Conservation (phyloP, 2,888 invertebrate genomes). For the Odontomyia ornata region DNA sequence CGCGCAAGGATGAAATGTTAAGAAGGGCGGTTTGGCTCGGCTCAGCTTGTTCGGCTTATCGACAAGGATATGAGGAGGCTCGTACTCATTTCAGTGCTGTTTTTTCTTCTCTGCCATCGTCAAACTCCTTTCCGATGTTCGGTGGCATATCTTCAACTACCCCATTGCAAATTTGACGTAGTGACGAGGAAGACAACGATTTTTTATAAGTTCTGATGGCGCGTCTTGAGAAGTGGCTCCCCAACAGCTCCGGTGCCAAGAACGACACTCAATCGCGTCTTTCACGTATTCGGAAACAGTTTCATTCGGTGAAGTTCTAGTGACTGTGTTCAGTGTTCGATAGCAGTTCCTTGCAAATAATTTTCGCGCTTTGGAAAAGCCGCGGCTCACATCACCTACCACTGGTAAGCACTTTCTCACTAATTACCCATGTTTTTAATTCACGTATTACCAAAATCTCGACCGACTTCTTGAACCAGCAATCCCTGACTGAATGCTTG, state of each 20-base stretch:
- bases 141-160: conserved; percentile 47
- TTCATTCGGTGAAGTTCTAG: conserved; percentile 18
- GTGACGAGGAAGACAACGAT: conserved; percentile 47
- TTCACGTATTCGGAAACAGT: conserved; percentile 16
- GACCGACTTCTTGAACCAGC: conserved; percentile 35
- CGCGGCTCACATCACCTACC: neutral
- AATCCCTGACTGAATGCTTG: conserved; percentile 33
- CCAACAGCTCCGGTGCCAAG: neutral
- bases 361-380: neutral
- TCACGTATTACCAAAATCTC: neutral
- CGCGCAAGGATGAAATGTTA: conserved; percentile 49
- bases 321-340: neutral
- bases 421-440: neutral
- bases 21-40: conserved; percentile 49
- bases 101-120: neutral
- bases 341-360: neutral
- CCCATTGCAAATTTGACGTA: conserved; percentile 50
- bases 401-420: conserved; percentile 24
- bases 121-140: conserved; percentile 43
- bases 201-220: conserved; percentile 24
- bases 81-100: conserved; percentile 25
- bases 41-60: conserved; percentile 47
- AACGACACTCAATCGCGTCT: conserved; percentile 13
- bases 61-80: conserved; percentile 47
- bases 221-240: conserved; percentile 30